Evolutionary conservation across 2,113 vertebrate species (phyloP), one percentile per base, ranked within the genome.

Genomic region (Hylia prasina): DNA sequence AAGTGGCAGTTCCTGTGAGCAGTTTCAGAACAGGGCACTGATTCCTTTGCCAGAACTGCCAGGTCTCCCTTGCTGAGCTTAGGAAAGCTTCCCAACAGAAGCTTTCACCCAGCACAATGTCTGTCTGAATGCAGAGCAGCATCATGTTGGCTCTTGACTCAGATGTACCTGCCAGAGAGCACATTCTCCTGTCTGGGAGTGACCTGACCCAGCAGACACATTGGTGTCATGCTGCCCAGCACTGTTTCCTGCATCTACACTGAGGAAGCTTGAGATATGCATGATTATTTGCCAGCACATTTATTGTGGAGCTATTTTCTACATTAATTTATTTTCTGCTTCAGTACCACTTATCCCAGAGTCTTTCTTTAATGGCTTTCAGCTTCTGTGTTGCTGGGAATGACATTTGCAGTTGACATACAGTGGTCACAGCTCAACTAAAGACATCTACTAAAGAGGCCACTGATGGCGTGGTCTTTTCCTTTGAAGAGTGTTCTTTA

Each of bases 401-500:
- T 78, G 77, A 56, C 78, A 60, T 82, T 85, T 95, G 30, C 53
- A 82, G 65, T 35, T 81, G 72, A 87, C 16, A 47, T 63, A 42
- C 63, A 57, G 53, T 83, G 31, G 30, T 83, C 64, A 73, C 71
- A 65, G 54, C 79, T 90, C 64, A 83, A 2, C 45, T 83, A 30
- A 86, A 73, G 50, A n/a, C n/a, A n/a, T n/a, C n/a, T n/a, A n/a
- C n/a, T n/a, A n/a, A n/a, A n/a, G 51, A 73, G 64, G 51, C 44
- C 44, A 68, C 44, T 45, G 68, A 70, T 51, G 39, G 12, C 33
- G 8, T 6, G 27, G 28, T 80, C 71, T 81, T 92, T 88, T 81
- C 64, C 35, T 95, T 75, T 71, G 71, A 86, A 70, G n/a, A 63
- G 37, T 60, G 44, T 81, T 39, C 47, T 86, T 95, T 93, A 56